phyloP scores from a whole-genome alignment of 2,113 vertebrate species.

The Chlamydotis undulata region DNA sequence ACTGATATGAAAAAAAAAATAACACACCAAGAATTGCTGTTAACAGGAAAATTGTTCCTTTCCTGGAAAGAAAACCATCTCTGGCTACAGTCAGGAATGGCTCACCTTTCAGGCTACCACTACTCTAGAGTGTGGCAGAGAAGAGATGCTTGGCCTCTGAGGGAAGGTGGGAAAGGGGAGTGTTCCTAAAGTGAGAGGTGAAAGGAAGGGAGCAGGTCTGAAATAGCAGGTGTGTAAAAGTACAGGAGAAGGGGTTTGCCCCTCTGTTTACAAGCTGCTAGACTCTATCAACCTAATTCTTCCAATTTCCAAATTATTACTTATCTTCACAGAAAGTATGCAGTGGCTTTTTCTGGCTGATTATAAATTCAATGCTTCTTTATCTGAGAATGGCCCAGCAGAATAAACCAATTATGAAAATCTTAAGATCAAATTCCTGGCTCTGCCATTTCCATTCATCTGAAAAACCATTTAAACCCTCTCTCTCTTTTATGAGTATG shows the following conservation, averaged over 20 bases:
- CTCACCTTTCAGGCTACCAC: not conserved
- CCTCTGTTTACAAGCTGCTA: not conserved
- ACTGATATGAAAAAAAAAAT: not conserved
- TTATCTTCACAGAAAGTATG: not conserved
- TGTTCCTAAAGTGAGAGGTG: not conserved
- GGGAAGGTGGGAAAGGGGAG: not conserved
- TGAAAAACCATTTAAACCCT: not conserved
- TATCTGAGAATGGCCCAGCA: not conserved
- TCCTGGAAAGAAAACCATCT: not conserved
- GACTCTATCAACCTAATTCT: not conserved
- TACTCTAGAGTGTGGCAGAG: accelerated
- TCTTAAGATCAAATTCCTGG: not conserved
- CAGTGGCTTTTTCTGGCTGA: not conserved
- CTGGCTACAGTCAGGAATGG: not conserved
- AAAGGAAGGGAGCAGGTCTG: not conserved
- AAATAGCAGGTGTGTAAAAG: not conserved
- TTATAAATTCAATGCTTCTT: not conserved
- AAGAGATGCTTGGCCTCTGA: not conserved
- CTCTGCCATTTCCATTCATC: not conserved
- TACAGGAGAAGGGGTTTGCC: not conserved
- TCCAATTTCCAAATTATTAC: not conserved
- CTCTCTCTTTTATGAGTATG: not conserved
- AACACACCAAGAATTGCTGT: not conserved
- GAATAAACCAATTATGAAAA: not conserved
- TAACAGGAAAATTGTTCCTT: not conserved